phyloP scores from a whole-genome alignment of 2,113 vertebrate species.

The Psittacara wagleri region DNA sequence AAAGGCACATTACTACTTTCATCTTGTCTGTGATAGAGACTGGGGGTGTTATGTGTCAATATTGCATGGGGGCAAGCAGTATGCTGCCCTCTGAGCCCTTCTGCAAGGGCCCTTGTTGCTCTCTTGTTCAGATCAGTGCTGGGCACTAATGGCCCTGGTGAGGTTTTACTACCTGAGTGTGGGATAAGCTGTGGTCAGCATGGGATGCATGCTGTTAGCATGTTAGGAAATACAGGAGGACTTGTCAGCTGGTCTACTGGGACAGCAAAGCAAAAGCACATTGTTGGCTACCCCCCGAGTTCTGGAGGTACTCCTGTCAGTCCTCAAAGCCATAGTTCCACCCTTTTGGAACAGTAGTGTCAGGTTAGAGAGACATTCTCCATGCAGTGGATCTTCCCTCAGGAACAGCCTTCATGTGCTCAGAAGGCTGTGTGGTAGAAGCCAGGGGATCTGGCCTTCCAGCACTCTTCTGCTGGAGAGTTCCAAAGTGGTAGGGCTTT shows the following conservation, averaged over 20 bases:
- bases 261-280: neutral
- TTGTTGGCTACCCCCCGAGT: neutral
- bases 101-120: neutral
- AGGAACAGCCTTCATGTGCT: rapidly evolving
- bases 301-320: neutral
- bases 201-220: neutral
- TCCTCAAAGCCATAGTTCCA: neutral
- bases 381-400: neutral
- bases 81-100: neutral
- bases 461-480: neutral
- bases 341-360: neutral
- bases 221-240: neutral
- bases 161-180: neutral
- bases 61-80: neutral
- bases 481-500: neutral
- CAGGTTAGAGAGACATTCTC: neutral
- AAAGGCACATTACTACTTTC: neutral
- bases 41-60: neutral
- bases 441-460: neutral
- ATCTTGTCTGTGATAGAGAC: neutral
- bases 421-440: neutral
- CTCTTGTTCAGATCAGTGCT: neutral
- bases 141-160: neutral
- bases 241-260: neutral
- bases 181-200: neutral